Base-by-base conservation (phyloP, 92 coral and sea anemone genomes). In the Porites lobata region DNA sequence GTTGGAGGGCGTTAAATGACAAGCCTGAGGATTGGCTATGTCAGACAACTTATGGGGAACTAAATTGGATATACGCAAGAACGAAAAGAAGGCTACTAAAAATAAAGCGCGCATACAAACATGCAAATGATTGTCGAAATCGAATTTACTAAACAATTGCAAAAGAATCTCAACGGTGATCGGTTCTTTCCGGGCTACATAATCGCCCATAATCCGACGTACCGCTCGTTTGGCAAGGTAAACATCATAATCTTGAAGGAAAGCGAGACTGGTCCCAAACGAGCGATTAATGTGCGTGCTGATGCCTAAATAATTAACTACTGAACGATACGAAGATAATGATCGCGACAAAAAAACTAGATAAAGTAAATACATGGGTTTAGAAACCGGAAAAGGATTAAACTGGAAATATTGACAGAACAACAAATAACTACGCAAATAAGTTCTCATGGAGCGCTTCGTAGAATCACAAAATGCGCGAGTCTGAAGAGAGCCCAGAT, bases 391-490 rank as follows among this genome's bases (percentile, higher is more conserved):
- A 38, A 38, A 38, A 38, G 43, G 43, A 38, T 3, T 38, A 38
- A 38, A 90, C 93, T 43, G 90, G 87, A 86, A 86, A 65, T 85
- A 82, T 15, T 70, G 58, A 38, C 93, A 90, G 75, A 90, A 90
- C 69, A 58, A 66, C 9, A 72, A 7, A 65, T 90, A 90, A 32
- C 80, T 83, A 22, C 58, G 85, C 53, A 85, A 50, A 43, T 90
- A 83, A 63, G 72, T 29, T 61, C 85, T 90, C 87, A 90, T 85
- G 50, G 85, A 85, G 21, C 81, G 76, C 79, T 90, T 90, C 8
- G 93, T 90, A 24, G 93, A 90, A 84, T 90, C 86, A 78, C 86
- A 86, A 77, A 69, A 90, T 11, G 90, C 87, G 57, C 58, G 21
- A 24, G 58, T 62, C 72, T 80, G 93, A 70, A 90, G 19, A 20